Evolutionary conservation across 2,797 vertebrate genomes (phyloP), one percentile per base, ranked within the genome.

Genomic region (Phoxinus dragarum): DNA sequence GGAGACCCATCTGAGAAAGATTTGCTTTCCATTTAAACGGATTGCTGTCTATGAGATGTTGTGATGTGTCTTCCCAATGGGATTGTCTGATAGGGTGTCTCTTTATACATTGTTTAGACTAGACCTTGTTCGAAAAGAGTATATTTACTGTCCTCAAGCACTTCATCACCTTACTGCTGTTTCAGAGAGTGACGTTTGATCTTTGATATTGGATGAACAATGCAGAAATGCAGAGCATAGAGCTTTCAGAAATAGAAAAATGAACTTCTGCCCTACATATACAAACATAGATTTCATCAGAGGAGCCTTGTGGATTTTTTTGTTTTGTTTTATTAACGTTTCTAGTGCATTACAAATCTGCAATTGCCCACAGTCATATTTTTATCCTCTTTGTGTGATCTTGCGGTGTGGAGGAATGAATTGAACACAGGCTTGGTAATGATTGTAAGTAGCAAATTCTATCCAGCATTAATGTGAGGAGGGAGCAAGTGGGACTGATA

Each of bases 371-470:
- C 17, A 73, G 68, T 78, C 44, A 61, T 44, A 66, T 75, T 74
- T 69, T 68, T 61, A 73, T 74, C 76, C 68, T 83, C 36, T 67
- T 67, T 56, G 61, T 74, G 76, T 84, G 75, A 56, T 80, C 68
- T 66, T 52, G 27, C 11, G 27, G n/a, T 75, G 72, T 11, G n/a
- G 19, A 76, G 76, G 44, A 91, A 91, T 86, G 86, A 72, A 87
- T 90, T 87, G 90, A 87, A 90, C 11, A 36, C 74, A 52, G 79
- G 87, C 84, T 84, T 85, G 77, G 80, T 86, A 87, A 84, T 78
- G 61, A 78, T 77, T 69, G 52, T 84, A 82, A 77, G 64, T 78
- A 69, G 38, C 47, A 54, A 88, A 86, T 82, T 81, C 79, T 66
- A 84, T 83, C 36, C 74, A 67, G 64, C 80, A 81, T 88, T 84